These are phyloP conservation scores for Listrodromus nycthemerus DNA, from an alignment of 2,888 invertebrate species.

Conservation along the genomic window DNA sequence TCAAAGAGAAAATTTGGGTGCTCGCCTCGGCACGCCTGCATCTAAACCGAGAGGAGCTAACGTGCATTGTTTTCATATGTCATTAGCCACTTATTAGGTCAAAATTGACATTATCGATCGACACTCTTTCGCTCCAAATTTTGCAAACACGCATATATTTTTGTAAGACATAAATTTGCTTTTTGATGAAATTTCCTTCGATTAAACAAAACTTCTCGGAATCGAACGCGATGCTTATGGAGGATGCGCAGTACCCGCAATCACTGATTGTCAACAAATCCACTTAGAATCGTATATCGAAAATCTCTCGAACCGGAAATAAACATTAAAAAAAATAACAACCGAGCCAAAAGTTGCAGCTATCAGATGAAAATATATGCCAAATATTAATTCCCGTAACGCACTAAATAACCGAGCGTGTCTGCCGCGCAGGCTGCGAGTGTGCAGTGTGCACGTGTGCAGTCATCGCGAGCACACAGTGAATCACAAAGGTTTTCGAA, in stretches of 20 bases:
- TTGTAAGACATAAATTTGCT: no score
- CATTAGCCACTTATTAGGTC: no score
- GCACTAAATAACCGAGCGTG: constrained; percentile 32
- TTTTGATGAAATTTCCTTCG: background rate
- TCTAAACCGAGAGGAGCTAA: no score
- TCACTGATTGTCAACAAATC: background rate
- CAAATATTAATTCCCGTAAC: constrained; percentile 42
- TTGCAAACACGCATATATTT: background rate
- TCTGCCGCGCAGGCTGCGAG: background rate
- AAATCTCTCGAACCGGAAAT: background rate
- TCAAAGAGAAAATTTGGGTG: no score
- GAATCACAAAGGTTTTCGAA: constrained; percentile 50
- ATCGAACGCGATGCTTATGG: background rate
- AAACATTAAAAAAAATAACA: background rate
- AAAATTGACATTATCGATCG: no score
- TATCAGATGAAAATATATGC: constrained; percentile 31
- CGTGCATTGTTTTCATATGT: no score
- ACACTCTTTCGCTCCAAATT: background rate
- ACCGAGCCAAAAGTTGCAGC: background rate
- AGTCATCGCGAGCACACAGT: constrained; percentile 29
- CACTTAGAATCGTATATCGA: background rate
- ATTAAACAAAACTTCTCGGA: background rate
- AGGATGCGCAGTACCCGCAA: background rate
- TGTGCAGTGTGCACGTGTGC: constrained; percentile 33
- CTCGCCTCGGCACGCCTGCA: no score